phyloP scores from a whole-genome alignment of 2,888 invertebrate genomes.

The Capitulum mitella region DNA sequence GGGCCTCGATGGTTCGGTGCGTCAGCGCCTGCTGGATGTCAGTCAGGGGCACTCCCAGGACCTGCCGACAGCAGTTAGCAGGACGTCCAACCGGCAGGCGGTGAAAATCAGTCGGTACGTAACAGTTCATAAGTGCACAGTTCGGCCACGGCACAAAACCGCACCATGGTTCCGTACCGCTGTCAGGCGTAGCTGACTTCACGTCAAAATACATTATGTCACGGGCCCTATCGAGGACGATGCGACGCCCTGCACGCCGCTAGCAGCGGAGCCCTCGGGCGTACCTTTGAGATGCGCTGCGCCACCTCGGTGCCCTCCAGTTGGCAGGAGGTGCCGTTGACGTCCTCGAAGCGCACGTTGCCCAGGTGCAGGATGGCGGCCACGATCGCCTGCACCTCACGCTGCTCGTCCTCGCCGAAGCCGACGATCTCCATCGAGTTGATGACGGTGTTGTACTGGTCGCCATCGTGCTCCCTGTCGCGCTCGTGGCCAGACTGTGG shows the following conservation, averaged over 20 bases:
- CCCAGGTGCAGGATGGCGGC: slow-evolving; percentile 78
- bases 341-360: slow-evolving; percentile 70
- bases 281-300: slow-evolving; percentile 60
- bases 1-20: slow-evolving; percentile 77
- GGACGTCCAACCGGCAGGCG: no score
- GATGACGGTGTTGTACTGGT: slow-evolving; percentile 60
- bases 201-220: not conserved
- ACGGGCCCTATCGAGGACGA: no score
- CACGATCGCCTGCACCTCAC: slow-evolving; percentile 70
- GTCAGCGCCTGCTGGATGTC: slow-evolving; percentile 65
- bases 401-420: slow-evolving; percentile 61
- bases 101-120: no score
- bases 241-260: no score
- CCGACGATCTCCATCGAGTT: slow-evolving; percentile 72
- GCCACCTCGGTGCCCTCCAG: slow-evolving; percentile 60
- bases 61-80: slow-evolving; percentile 50
- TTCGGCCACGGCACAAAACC: no score
- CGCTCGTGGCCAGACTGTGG: not conserved
- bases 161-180: no score
- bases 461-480: slow-evolving; percentile 51
- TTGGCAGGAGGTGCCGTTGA: slow-evolving; percentile 58
- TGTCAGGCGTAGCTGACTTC: no score
- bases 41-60: slow-evolving; percentile 62
- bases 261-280: no score
- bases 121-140: no score